Percentiles rank a stretch among this genome's conserved stretches.
These are phyloP conservation scores for Nicator chloris DNA, from an alignment of 2,113 vertebrate genomes.

Conservation along the genomic window DNA sequence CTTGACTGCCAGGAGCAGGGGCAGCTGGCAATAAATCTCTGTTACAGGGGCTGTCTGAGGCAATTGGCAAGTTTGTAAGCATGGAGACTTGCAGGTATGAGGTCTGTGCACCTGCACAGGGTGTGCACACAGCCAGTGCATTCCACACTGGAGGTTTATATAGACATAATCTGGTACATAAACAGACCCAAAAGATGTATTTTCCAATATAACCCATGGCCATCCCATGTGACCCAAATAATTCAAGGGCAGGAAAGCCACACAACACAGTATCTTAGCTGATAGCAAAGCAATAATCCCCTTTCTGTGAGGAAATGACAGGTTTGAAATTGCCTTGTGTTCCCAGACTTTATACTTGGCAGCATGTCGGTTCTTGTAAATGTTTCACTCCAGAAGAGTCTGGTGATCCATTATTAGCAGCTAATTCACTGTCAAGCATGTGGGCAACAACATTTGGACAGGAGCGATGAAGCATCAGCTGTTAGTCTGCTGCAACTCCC, in stretches of 20 bases:
- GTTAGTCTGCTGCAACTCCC: not conserved
- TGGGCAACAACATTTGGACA: constrained; percentile 37
- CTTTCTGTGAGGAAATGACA: constrained; percentile 62
- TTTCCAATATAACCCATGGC: not conserved
- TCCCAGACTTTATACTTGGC: constrained; percentile 54
- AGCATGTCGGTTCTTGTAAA: constrained; percentile 42
- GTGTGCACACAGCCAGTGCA: not conserved
- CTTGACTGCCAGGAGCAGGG: not conserved
- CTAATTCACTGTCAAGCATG: constrained; percentile 42
- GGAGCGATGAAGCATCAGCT: not conserved
- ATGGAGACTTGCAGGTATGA: rapidly evolving
- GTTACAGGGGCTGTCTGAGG: not conserved
- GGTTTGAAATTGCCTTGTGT: constrained; percentile 67
- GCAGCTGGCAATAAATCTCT: not conserved
- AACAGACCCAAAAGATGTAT: not conserved
- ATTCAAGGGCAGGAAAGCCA: constrained; percentile 30
- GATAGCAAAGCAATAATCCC: constrained; percentile 58
- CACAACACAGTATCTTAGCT: constrained; percentile 12
- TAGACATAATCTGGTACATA: rapidly evolving
- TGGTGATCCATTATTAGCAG: constrained; percentile 49
- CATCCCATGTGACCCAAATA: not conserved
- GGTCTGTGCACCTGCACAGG: not conserved
- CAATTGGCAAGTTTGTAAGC: not conserved
- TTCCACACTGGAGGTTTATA: not conserved
- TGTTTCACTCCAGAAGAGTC: constrained; percentile 18